These are phyloP conservation scores for Tetramorium bicarinatum DNA, from an alignment of 2,888 invertebrate species.

Conservation along the genomic window DNA sequence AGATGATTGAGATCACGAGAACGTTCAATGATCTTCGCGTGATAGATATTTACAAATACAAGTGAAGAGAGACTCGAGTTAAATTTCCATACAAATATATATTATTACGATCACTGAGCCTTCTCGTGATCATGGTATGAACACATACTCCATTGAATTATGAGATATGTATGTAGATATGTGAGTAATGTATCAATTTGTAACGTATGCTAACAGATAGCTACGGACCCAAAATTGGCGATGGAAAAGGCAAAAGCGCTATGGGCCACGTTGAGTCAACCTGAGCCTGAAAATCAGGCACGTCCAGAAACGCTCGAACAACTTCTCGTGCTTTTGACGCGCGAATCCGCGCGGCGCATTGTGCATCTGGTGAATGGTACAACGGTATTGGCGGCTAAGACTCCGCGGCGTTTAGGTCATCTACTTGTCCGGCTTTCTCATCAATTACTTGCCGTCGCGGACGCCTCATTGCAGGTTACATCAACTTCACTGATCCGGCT, in stretches of 20 bases:
- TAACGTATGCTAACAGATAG: constrained; percentile 88
- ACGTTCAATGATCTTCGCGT: background rate
- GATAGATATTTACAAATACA: background rate
- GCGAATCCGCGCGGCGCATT: constrained; percentile 92
- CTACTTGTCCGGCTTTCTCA: constrained; percentile 84
- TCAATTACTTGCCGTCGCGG: constrained; percentile 88
- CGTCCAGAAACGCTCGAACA: constrained; percentile 93
- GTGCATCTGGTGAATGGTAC: constrained; percentile 93
- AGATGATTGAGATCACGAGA: background rate
- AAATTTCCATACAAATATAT: background rate
- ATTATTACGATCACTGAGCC: background rate
- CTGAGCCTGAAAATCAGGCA: constrained; percentile 95
- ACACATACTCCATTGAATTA: background rate
- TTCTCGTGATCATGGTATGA: background rate
- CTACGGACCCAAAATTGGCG: constrained; percentile 92
- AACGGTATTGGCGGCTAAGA: constrained; percentile 87
- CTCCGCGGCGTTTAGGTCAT: constrained; percentile 87
- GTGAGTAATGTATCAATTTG: background rate
- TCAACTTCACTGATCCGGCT: constrained; percentile 11
- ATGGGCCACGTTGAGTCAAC: constrained; percentile 90
- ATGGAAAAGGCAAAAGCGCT: constrained; percentile 91
- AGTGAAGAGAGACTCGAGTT: background rate
- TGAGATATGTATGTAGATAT: background rate
- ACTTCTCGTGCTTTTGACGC: constrained; percentile 91
- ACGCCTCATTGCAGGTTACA: constrained; percentile 90